phyloP scores from a whole-genome alignment of 2,888 invertebrate species.

The Latheticus oryzae region DNA sequence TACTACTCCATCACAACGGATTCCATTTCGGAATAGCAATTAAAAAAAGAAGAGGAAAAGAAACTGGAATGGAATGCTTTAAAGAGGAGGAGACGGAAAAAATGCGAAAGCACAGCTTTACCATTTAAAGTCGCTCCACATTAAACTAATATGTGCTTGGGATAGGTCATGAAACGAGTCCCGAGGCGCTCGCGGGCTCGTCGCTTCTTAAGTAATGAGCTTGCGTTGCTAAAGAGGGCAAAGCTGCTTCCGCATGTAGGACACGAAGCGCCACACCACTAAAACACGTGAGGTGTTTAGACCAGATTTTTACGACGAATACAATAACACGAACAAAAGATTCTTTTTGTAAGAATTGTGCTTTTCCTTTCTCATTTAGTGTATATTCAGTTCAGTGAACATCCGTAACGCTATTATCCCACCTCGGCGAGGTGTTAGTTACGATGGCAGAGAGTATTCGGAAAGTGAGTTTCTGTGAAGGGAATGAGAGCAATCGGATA shows the following conservation, averaged over 20 bases:
- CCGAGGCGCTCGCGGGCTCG: conserved; percentile 57
- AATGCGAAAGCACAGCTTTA: conserved; percentile 23
- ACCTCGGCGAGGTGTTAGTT: conserved; percentile 46
- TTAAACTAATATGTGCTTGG: conserved; percentile 62
- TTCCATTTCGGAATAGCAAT: conserved; percentile 19
- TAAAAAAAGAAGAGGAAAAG: conserved; percentile 15
- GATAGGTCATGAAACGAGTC: conserved; percentile 59
- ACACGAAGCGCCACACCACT: conserved; percentile 1
- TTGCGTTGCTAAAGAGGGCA: conserved; percentile 54
- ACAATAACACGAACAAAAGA: background rate
- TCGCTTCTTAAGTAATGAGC: conserved; percentile 62
- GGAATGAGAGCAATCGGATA: conserved; percentile 46
- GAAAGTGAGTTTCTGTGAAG: conserved; percentile 39
- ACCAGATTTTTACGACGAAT: background rate
- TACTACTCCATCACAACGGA: conserved; percentile 6
- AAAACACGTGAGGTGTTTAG: conserved; percentile 45
- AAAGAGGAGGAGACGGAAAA: conserved; percentile 35
- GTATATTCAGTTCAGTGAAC: conserved; percentile 39
- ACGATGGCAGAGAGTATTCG: conserved; percentile 45
- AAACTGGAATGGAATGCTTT: conserved; percentile 21
- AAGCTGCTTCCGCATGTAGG: conserved; percentile 53
- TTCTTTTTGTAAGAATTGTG: no score
- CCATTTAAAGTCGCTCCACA: conserved; percentile 57
- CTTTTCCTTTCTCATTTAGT: no score
- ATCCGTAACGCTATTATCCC: conserved; percentile 46